A percentile compares a stretch with the other conserved stretches of the same genome.
Conservation (phyloP, 2,888 invertebrate species). For the Scaptomyza parva region DNA sequence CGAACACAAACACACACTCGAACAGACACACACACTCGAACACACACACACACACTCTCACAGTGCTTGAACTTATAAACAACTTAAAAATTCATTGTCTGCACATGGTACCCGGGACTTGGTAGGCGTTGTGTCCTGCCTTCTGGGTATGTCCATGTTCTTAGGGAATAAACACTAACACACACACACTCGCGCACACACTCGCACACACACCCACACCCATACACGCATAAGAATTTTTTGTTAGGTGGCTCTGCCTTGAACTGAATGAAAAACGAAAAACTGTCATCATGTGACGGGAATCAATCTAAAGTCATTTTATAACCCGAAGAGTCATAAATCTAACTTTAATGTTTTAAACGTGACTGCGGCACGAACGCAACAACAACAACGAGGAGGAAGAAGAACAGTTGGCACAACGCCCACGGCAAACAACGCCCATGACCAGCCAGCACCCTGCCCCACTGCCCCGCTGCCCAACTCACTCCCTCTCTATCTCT, state of each 20-base stretch:
- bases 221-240: background rate
- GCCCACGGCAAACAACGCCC: constrained; percentile 32
- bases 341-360: constrained; percentile 83
- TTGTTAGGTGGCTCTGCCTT: constrained; percentile 24
- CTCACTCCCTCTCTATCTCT: background rate
- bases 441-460: constrained; percentile 27
- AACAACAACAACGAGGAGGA: constrained; percentile 17
- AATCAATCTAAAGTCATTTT: constrained; percentile 84
- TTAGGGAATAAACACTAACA: constrained; percentile 25
- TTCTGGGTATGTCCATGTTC: constrained; percentile 43
- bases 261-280: constrained; percentile 65
- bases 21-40: constrained; percentile 1
- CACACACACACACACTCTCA: constrained; percentile 3
- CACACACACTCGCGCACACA: constrained; percentile 5
- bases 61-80: constrained; percentile 64
- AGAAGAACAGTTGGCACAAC: constrained; percentile 8
- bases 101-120: constrained; percentile 68
- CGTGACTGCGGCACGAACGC: constrained; percentile 81
- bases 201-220: background rate
- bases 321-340: constrained; percentile 84
- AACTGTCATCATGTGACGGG: constrained; percentile 83
- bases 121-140: constrained; percentile 32
- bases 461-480: background rate
- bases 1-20: background rate
- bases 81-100: constrained; percentile 83